Conservation (phyloP, 2,888 invertebrate species). For the Chydorus sphaericus region DNA sequence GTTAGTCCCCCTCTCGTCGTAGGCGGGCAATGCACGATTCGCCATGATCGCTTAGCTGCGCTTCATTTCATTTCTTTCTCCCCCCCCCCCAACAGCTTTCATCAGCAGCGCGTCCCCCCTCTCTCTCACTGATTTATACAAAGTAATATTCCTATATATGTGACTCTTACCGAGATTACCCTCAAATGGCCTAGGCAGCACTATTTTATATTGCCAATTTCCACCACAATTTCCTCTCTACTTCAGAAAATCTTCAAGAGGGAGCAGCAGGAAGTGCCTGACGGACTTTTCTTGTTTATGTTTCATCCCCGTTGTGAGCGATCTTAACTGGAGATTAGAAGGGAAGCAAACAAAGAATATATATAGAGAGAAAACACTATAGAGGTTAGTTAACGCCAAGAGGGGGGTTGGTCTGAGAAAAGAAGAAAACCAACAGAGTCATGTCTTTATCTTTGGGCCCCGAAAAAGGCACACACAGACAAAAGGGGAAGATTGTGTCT, state of each 20-base stretch:
- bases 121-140: neutral
- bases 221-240: too few relatives aligned
- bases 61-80: neutral
- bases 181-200: too few relatives aligned
- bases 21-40: neutral
- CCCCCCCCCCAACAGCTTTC: neutral
- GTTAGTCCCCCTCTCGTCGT: neutral
- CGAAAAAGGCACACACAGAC: too few relatives aligned
- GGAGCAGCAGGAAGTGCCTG: too few relatives aligned
- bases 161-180: too few relatives aligned
- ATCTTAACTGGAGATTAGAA: neutral
- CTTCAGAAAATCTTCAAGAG: too few relatives aligned
- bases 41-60: slow-evolving; percentile 4
- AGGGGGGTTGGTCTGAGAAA: neutral
- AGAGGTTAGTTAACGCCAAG: too few relatives aligned
- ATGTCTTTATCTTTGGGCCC: slow-evolving; percentile 1
- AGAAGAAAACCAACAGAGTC: neutral
- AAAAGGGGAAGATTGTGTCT: neutral
- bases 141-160: slow-evolving; percentile 1
- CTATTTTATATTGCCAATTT: too few relatives aligned
- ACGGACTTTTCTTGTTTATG: too few relatives aligned
- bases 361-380: too few relatives aligned
- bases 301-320: neutral
- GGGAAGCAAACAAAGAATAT: neutral
- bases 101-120: neutral